Percentiles rank a stretch among this genome's conserved stretches.
Conservation (phyloP, 2,797 vertebrate species). For the Gambusia yucatana region DNA sequence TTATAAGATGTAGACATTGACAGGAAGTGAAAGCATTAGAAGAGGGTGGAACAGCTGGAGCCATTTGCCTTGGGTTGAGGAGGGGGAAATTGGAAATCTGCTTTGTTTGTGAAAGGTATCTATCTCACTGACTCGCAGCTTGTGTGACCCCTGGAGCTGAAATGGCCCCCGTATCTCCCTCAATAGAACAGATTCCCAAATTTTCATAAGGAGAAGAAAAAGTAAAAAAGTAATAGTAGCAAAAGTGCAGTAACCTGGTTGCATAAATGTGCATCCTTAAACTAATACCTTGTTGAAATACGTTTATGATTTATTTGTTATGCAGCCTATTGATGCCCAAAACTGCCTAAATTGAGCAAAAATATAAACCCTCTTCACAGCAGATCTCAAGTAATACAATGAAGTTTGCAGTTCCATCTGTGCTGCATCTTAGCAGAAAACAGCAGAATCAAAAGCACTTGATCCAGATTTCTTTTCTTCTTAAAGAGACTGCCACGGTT, state of each 20-base stretch:
- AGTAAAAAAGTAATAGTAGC: too few relatives aligned
- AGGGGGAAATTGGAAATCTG: slow-evolving; percentile 58
- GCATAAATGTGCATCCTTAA: neutral
- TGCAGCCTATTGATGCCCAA: neutral
- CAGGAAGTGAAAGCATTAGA: slow-evolving; percentile 29
- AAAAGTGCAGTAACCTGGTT: neutral
- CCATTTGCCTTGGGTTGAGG: slow-evolving; percentile 39
- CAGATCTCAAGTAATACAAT: neutral
- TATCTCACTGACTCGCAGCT: slow-evolving; percentile 12
- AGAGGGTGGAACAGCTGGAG: slow-evolving; percentile 40
- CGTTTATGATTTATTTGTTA: too few relatives aligned
- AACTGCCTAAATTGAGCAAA: neutral
- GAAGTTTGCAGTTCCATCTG: neutral
- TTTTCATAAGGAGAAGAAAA: neutral
- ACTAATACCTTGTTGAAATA: neutral
- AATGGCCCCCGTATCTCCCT: slow-evolving; percentile 11
- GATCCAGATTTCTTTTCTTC: neutral
- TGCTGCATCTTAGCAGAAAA: neutral
- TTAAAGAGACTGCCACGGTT: neutral
- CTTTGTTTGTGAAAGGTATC: slow-evolving; percentile 43
- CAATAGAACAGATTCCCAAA: neutral
- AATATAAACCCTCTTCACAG: neutral
- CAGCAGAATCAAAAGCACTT: neutral
- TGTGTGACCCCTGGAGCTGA: slow-evolving; percentile 39
- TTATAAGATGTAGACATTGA: slow-evolving; percentile 35